Conservation (phyloP, 2,888 invertebrate species). For the Sesamia inferens region DNA sequence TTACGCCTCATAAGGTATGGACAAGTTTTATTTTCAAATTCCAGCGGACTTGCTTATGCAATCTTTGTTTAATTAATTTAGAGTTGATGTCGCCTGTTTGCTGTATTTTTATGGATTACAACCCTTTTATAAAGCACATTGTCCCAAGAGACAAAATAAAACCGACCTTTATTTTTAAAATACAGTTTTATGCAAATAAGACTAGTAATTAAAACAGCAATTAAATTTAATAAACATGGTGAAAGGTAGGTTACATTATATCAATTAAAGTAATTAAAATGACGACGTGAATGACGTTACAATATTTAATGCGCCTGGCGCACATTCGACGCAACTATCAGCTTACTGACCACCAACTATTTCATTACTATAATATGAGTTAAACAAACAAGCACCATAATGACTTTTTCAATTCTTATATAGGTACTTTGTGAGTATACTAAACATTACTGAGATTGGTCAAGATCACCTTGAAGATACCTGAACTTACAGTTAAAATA, state of each 20-base stretch:
- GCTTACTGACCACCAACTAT: not conserved
- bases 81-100: not conserved
- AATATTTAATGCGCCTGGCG: not conserved
- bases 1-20: no score
- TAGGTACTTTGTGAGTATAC: not conserved
- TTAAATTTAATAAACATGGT: conserved; percentile 15
- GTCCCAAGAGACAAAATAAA: conserved; percentile 27
- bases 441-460: not conserved
- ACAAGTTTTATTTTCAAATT: not conserved
- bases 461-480: not conserved
- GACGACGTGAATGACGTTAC: no score
- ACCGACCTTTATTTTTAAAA: conserved; percentile 18
- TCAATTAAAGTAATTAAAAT: not conserved
- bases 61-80: not conserved
- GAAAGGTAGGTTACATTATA: conserved; percentile 6
- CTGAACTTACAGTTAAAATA: no score
- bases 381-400: not conserved
- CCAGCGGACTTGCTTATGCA: not conserved
- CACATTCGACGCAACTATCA: no score
- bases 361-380: no score
- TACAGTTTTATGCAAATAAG: conserved; percentile 12
- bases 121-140: not conserved
- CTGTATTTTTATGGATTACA: conserved; percentile 7
- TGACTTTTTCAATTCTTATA: not conserved
- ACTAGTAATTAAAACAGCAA: not conserved